phyloP scores from a whole-genome alignment of 30 jellyfish, hydroid and myxozoan genomes.

The Kudoa iwatai region DNA sequence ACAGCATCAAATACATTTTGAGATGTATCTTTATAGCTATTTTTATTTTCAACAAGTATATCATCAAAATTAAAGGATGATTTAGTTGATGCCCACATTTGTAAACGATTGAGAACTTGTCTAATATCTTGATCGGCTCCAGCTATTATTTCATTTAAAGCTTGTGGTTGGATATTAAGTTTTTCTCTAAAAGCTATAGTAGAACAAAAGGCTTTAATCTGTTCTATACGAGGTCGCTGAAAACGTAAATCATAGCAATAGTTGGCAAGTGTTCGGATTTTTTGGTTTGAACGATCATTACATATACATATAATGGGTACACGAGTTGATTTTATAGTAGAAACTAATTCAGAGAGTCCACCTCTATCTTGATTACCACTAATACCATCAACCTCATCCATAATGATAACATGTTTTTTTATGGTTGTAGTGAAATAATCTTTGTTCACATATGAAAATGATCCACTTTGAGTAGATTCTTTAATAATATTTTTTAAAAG shows the following conservation, averaged over 20 bases:
- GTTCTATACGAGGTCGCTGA: slow-evolving; percentile 51
- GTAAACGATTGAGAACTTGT: slow-evolving; percentile 47
- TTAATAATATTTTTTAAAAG: slow-evolving; percentile 18
- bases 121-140: slow-evolving; percentile 80
- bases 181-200: slow-evolving; percentile 24
- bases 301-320: slow-evolving; percentile 81
- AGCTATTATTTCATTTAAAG: slow-evolving; percentile 43
- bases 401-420: slow-evolving; percentile 22
- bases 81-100: slow-evolving; percentile 62
- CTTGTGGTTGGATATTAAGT: slow-evolving; percentile 26
- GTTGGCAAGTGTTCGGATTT: slow-evolving; percentile 49
- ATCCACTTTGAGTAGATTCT: slow-evolving; percentile 10
- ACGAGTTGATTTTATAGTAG: slow-evolving; percentile 18
- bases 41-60: slow-evolving; percentile 18
- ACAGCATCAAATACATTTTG: slow-evolving; percentile 63
- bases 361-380: slow-evolving; percentile 90
- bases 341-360: slow-evolving; percentile 42
- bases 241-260: slow-evolving; percentile 62
- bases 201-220: slow-evolving; percentile 37
- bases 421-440: slow-evolving; percentile 5
- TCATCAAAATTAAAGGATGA: slow-evolving; percentile 20
- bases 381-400: slow-evolving; percentile 96
- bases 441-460: slow-evolving; percentile 12
- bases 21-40: slow-evolving; percentile 7
- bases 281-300: slow-evolving; percentile 59